phyloP scores from a whole-genome alignment of 2,797 vertebrate species.

The Jordanella pulchra region DNA sequence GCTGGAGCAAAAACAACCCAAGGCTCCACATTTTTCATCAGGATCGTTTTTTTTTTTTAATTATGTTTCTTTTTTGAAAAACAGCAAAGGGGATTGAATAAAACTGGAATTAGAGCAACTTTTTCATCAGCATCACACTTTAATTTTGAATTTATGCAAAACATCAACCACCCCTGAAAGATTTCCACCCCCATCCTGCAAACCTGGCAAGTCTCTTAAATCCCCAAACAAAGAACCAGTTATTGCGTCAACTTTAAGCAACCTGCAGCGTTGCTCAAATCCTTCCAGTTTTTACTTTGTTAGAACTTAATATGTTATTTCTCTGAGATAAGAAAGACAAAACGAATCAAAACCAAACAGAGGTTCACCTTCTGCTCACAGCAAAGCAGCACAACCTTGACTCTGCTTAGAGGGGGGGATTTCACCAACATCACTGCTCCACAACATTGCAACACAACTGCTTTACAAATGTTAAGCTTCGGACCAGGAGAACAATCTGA shows the following conservation, averaged over 20 bases:
- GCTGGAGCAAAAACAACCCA: neutral
- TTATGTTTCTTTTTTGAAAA: too few relatives aligned
- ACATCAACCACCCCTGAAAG: neutral
- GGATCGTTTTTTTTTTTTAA: too few relatives aligned
- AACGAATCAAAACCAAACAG: conserved; percentile 25
- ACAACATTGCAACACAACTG: neutral
- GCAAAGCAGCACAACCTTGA: neutral
- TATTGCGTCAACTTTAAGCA: neutral
- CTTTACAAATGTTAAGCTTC: neutral
- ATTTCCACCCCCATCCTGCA: neutral
- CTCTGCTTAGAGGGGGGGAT: neutral
- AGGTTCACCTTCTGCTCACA: neutral
- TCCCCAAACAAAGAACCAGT: neutral
- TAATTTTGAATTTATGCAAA: neutral
- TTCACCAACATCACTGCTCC: neutral
- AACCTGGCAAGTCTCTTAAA: conserved; percentile 1
- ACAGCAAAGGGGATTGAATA: too few relatives aligned
- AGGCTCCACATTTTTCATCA: neutral
- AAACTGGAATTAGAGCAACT: too few relatives aligned
- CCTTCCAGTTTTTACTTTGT: neutral
- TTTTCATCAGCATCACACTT: neutral
- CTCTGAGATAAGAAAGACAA: conserved; percentile 9
- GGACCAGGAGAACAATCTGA: neutral
- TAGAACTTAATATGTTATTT: neutral
- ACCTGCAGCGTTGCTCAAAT: neutral